Conservation (phyloP, 2,113 vertebrate species). For the Castor canadensis region DNA sequence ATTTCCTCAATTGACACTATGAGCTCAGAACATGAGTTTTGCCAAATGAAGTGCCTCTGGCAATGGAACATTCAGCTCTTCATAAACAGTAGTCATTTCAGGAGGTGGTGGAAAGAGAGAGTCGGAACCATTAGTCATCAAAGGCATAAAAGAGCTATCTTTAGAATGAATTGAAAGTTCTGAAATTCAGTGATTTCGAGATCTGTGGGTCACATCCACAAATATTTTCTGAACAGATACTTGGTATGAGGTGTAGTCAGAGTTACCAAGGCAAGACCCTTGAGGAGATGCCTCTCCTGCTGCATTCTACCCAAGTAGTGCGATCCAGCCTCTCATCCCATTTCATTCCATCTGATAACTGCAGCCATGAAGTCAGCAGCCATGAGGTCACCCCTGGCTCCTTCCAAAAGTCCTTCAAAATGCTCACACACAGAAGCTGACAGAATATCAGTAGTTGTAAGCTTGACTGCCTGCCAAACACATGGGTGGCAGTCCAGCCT, state of each 20-base stretch:
- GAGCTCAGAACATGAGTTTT: conserved; percentile 39
- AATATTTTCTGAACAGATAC: background rate
- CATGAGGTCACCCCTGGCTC: conserved; percentile 47
- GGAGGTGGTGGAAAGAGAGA: background rate
- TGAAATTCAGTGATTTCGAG: background rate
- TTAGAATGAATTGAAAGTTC: background rate
- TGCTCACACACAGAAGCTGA: background rate
- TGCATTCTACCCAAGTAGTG: background rate
- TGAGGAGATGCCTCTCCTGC: background rate
- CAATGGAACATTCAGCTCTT: background rate
- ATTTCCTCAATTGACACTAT: background rate
- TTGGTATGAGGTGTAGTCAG: too few species aligned
- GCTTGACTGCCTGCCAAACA: conserved; percentile 40
- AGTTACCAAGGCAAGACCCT: background rate
- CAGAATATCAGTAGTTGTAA: background rate
- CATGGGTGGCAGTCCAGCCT: conserved; percentile 15
- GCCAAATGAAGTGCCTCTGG: conserved; percentile 54
- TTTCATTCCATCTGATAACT: background rate
- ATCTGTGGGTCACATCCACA: background rate
- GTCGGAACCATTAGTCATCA: background rate
- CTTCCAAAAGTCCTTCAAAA: background rate
- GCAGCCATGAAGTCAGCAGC: background rate
- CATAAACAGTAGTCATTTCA: background rate
- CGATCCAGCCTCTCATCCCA: background rate
- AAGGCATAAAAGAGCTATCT: conserved; percentile 1